Conservation (phyloP, 2,888 invertebrate species). For the Tridacna gigas region DNA sequence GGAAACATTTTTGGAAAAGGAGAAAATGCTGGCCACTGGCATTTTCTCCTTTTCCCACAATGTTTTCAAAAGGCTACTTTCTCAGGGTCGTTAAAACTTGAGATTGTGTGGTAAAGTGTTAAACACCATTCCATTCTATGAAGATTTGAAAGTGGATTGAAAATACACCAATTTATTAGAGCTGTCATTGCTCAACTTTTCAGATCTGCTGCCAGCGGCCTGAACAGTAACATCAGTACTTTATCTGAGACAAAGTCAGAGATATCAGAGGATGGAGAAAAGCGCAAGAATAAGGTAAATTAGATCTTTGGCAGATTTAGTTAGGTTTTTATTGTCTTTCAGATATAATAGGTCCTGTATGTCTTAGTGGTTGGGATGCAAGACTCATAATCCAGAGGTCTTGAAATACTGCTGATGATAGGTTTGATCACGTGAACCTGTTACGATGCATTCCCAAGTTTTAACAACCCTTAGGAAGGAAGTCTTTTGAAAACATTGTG, state of each 20-base stretch:
- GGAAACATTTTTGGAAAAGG: not conserved
- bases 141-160: too few species aligned
- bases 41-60: not conserved
- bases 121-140: too few species aligned
- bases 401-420: too few species aligned
- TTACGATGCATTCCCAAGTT: not conserved
- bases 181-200: not conserved
- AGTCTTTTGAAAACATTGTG: not conserved
- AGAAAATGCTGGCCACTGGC: not conserved
- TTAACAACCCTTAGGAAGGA: not conserved
- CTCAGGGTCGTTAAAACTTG: too few species aligned
- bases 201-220: slow-evolving; percentile 63
- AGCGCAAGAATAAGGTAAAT: slow-evolving; percentile 72
- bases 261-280: slow-evolving; percentile 75
- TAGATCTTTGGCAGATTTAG: not conserved
- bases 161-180: too few species aligned
- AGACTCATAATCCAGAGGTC: too few species aligned
- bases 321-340: too few species aligned
- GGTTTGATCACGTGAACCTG: not conserved
- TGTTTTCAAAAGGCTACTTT: not conserved
- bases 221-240: slow-evolving; percentile 73
- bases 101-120: too few species aligned
- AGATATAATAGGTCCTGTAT: too few species aligned
- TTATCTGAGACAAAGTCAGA: slow-evolving; percentile 73
- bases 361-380: too few species aligned